A percentile compares a stretch with the other conserved stretches of the same genome.
phyloP scores from a whole-genome alignment of 1,140 invertebrate species.

The Araneus ventricosus region DNA sequence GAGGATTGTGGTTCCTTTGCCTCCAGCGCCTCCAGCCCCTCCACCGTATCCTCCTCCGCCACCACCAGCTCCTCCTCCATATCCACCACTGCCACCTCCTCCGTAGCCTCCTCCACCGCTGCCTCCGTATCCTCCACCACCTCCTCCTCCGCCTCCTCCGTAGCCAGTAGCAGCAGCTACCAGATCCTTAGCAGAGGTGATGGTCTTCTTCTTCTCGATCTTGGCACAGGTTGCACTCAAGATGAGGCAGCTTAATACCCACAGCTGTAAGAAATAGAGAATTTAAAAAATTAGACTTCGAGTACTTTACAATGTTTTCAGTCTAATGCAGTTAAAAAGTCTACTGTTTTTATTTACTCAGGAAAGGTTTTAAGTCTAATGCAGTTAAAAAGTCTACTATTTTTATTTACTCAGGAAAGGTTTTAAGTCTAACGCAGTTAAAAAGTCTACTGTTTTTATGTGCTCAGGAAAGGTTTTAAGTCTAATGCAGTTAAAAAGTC shows the following conservation, averaged over 20 bases:
- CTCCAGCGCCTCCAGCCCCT: conserved; percentile 19
- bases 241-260: conserved; percentile 64
- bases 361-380: not conserved
- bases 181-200: conserved; percentile 43
- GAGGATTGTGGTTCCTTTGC: conserved; percentile 65
- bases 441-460: too few relatives aligned
- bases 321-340: not conserved
- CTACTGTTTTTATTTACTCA: not conserved
- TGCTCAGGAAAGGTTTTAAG: not conserved
- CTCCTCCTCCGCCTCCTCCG: conserved; percentile 36
- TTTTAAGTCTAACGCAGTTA: too few relatives aligned
- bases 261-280: conserved; percentile 47
- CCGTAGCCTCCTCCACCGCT: conserved; percentile 9
- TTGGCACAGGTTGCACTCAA: conserved; percentile 57
- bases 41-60: not conserved
- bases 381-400: not conserved
- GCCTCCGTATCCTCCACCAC: not conserved
- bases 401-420: not conserved
- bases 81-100: conserved; percentile 16
- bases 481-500: not conserved
- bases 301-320: not conserved
- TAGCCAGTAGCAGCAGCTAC: conserved; percentile 66
- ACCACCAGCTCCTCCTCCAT: not conserved
- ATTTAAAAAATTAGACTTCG: not conserved
- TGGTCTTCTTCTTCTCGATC: conserved; percentile 58